Conservation (phyloP, 1,140 invertebrate genomes). For the Drosophila serrata region DNA sequence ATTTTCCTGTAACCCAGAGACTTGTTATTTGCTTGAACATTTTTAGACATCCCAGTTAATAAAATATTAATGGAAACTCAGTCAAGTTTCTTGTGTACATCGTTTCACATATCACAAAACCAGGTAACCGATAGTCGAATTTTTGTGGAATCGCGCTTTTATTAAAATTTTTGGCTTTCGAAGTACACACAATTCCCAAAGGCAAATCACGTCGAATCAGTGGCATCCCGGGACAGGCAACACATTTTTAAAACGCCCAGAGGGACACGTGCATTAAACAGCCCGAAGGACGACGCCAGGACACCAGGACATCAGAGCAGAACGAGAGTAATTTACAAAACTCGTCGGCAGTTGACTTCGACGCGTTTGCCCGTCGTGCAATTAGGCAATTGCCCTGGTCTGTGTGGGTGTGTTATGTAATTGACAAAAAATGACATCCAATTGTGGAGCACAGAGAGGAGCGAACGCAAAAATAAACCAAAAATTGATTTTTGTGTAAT, state of each 20-base stretch:
- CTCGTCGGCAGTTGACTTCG: constrained; percentile 71
- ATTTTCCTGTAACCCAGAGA: not conserved
- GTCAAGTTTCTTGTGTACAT: not conserved
- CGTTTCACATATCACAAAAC: not conserved
- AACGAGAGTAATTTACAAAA: constrained; percentile 80
- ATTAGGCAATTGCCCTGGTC: constrained; percentile 75
- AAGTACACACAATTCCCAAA: constrained; percentile 36
- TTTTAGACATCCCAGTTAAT: not conserved
- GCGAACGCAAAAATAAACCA: constrained; percentile 71
- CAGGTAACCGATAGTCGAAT: constrained; percentile 13
- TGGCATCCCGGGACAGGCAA: constrained; percentile 54
- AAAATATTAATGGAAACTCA: not conserved
- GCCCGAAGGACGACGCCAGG: constrained; percentile 50
- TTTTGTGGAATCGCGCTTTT: not conserved
- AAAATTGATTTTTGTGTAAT: constrained; percentile 82
- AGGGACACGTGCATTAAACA: constrained; percentile 81
- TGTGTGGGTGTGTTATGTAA: constrained; percentile 50
- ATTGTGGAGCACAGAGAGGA: constrained; percentile 38
- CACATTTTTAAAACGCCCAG: constrained; percentile 78
- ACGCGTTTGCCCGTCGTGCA: constrained; percentile 76
- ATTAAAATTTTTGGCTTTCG: constrained; percentile 8
- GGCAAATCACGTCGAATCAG: constrained; percentile 63
- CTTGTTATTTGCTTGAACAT: not conserved
- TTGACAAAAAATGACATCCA: constrained; percentile 74
- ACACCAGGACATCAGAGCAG: constrained; percentile 21